Evolutionary conservation across 2,888 invertebrate genomes (phyloP), one percentile per base, ranked within the genome.

Genomic region (Julus scanicus): DNA sequence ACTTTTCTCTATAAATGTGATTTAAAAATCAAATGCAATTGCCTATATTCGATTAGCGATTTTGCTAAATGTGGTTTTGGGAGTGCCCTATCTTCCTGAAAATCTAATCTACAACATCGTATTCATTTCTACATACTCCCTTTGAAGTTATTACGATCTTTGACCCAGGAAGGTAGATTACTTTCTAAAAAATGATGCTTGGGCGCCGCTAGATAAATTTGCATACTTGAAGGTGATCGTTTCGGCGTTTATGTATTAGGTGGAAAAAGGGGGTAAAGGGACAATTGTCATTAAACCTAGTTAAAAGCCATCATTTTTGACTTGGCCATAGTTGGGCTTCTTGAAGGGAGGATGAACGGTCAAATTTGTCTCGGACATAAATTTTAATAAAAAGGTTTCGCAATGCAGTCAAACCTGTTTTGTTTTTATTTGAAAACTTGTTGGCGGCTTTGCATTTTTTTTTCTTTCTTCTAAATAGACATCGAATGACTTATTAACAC

Each of bases 321-420:
- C 71, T 71, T 11, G 20, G 71, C 20, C 20, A 29, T 71, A 20
- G 71, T 29, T 71, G 20, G 63, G 63, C 63, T 63, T 63, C 63
- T n/a, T 63, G 63, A n/a, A 63, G 17, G 63, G 20, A 63, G 63
- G n/a, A 71, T 71, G 71, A 20, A 71, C 71, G 71, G 71, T 71
- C 29, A 71, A 20, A 71, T 71, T 71, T 71, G 20, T 71, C 71
- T 71, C 29, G 17, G 71, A 71, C 71, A 71, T 71, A 29, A 8
- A 63, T 63, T 63, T 17, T 63, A 53, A 53, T 63, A 63, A n/a
- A n/a, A 63, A 63, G 63, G n/a, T 71, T 71, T 29, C 6, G 71
- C 71, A 71, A 71, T 71, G 71, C 71, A 2, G 71, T 71, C 71
- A 29, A 71, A 71, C 71, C 29, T 71, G 71, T 71, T 71, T 4